Conservation (phyloP, 2,888 invertebrate genomes). For the Caenorhabditis sp. region DNA sequence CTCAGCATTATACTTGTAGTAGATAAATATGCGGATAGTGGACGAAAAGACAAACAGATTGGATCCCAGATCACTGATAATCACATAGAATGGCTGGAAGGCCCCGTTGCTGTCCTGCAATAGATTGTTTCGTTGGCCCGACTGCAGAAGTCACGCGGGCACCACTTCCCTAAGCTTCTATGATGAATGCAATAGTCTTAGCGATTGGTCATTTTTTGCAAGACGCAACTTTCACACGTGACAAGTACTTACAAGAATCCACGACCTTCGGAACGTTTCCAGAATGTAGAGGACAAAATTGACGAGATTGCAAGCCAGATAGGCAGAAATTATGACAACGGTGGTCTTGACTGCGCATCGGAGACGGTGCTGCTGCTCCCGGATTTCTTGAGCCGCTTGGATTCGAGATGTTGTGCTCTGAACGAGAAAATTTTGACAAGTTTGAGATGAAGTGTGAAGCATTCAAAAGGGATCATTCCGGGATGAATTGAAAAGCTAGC, state of each 20-base stretch:
- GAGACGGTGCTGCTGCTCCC: slow-evolving; percentile 61
- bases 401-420: slow-evolving; percentile 49
- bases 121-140: slow-evolving; percentile 6
- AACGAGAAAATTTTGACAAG: slow-evolving; percentile 22
- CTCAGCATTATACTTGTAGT: slow-evolving; percentile 71
- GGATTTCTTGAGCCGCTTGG: slow-evolving; percentile 54
- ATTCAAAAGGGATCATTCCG: neutral
- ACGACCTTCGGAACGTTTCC: slow-evolving; percentile 59
- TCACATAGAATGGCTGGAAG: slow-evolving; percentile 63
- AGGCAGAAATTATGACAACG: slow-evolving; percentile 67
- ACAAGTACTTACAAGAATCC: slow-evolving; percentile 49
- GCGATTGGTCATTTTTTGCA: slow-evolving; percentile 34
- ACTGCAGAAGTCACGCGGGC: neutral
- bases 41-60: slow-evolving; percentile 68
- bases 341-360: slow-evolving; percentile 69
- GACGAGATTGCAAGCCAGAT: slow-evolving; percentile 69
- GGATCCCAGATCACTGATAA: slow-evolving; percentile 65
- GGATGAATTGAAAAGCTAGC: too few relatives aligned
- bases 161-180: slow-evolving; percentile 24
- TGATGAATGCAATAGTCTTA: slow-evolving; percentile 39
- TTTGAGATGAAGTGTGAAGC: neutral
- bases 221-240: neutral
- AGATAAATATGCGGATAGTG: slow-evolving; percentile 69
- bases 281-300: slow-evolving; percentile 66
- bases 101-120: slow-evolving; percentile 58